Evolutionary conservation across 2,888 invertebrate genomes (phyloP).

Genomic region (Gortyna flavago): DNA sequence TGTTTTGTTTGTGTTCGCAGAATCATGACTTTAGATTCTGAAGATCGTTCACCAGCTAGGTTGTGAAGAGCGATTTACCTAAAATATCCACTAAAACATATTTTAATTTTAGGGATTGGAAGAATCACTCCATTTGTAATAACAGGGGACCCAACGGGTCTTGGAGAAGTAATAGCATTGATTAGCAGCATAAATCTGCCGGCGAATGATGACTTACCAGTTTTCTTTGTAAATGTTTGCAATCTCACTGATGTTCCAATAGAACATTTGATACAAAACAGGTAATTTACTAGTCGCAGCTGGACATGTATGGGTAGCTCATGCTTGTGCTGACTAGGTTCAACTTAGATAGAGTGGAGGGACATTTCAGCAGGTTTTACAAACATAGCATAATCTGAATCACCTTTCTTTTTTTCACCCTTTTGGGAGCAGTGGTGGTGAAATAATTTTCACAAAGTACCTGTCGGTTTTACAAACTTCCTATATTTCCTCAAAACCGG

Average conservation of each 20-base stretch:
- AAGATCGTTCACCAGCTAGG: neutral
- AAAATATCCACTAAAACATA: neutral
- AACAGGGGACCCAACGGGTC: constrained; percentile 74
- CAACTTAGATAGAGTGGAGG: neutral
- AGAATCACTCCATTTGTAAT: constrained; percentile 77
- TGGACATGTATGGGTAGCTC: neutral
- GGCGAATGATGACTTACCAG: constrained; percentile 81
- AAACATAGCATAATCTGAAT: no score
- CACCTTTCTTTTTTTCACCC: no score
- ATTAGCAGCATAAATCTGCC: constrained; percentile 82
- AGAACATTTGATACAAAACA: constrained; percentile 72
- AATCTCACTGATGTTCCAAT: constrained; percentile 77
- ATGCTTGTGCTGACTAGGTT: neutral
- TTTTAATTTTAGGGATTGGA: constrained; percentile 76
- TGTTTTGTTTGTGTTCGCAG: constrained; percentile 4
- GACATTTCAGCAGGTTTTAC: neutral
- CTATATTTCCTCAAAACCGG: neutral
- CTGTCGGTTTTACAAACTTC: no score
- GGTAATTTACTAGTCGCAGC: constrained; percentile 65
- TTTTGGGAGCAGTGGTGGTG: no score
- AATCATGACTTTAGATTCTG: neutral
- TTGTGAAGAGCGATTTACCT: neutral
- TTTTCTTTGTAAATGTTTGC: constrained; percentile 82
- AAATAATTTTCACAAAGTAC: no score
- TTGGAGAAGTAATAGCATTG: constrained; percentile 79